Percentiles rank a stretch among this genome's conserved stretches.
Conservation (phyloP, 2,888 invertebrate genomes). For the Pollenia griseotomentosa region DNA sequence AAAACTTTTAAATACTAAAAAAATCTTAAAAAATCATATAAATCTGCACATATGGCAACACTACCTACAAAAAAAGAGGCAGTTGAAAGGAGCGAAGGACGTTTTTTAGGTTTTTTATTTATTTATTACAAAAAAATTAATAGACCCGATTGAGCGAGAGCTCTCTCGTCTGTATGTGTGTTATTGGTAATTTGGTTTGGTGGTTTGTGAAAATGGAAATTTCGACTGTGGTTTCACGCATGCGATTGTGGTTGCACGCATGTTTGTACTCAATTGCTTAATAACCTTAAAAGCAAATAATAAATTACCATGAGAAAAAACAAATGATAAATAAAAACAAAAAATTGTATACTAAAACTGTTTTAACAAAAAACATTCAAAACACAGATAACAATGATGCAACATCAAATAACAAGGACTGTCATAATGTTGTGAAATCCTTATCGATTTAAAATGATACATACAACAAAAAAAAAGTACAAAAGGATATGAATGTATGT, state of each 20-base stretch:
- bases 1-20: no score
- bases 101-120: conserved; percentile 4
- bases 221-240: not conserved
- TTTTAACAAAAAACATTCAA: conserved; percentile 14
- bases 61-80: no score
- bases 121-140: conserved; percentile 56
- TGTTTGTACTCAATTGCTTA: conserved; percentile 24
- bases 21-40: no score
- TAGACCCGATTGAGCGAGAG: conserved; percentile 14
- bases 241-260: conserved; percentile 35
- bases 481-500: no score
- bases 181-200: conserved; percentile 16
- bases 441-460: conserved; percentile 38
- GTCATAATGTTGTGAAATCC: conserved; percentile 60
- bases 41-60: no score
- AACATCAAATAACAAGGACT: conserved; percentile 50
- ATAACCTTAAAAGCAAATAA: conserved; percentile 34
- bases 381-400: conserved; percentile 49
- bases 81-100: no score
- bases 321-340: not conserved
- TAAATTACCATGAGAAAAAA: not conserved
- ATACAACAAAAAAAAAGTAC: not conserved
- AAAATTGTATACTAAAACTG: conserved; percentile 16
- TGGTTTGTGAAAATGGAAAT: not conserved
- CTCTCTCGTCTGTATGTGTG: not conserved